Evolutionary conservation across 1,140 invertebrate genomes (phyloP), one percentile per base, ranked within the genome.

Genomic region (Phocides pigmalion): DNA sequence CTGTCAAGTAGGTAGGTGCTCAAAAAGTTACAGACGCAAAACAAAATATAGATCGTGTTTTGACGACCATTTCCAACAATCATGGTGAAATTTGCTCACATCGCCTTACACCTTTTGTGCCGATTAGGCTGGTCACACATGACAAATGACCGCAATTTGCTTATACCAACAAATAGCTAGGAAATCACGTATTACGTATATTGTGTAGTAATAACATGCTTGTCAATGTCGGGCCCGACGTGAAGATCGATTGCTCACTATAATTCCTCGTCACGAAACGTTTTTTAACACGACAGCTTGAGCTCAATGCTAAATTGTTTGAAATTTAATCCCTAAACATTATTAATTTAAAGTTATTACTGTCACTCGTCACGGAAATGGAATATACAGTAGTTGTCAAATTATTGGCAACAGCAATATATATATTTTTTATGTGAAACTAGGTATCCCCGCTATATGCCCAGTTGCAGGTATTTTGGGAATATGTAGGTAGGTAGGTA

Each of bases 101-200:
- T 12, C 37, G 32, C 35, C 35, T 39, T 39, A 39, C 17, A 68
- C 59, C 68, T 67, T 64, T 44, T 58, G 39, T 58, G 20, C 53
- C 68, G 37, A 71, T 69, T 61, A 67, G 50, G 66, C 65, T 54
- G 68, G 66, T 61, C 73, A 58, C 72, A 70, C 70, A 72, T 76
- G 69, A 80, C 72, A 74, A 77, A 84, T 79, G 70, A 70, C 62
- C 62, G 72, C 66, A 51, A 80, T 82, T 79, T 74, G 70, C 71
- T 75, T 70, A 70, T 35, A 47, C 59, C 51, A 41, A 42, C 35
- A 54, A 39, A 41, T 41, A 15, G 1, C 32, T 53, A 35, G 37
- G 46, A 69, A 61, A 58, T 62, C 39, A 47, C 11, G 16, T 8
- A 8, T 44, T 64, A 35, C 16, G 9, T 28, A 19, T 11, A 42